Conservation (phyloP, 2,797 vertebrate species). For the Hephaestus fuliginosus region DNA sequence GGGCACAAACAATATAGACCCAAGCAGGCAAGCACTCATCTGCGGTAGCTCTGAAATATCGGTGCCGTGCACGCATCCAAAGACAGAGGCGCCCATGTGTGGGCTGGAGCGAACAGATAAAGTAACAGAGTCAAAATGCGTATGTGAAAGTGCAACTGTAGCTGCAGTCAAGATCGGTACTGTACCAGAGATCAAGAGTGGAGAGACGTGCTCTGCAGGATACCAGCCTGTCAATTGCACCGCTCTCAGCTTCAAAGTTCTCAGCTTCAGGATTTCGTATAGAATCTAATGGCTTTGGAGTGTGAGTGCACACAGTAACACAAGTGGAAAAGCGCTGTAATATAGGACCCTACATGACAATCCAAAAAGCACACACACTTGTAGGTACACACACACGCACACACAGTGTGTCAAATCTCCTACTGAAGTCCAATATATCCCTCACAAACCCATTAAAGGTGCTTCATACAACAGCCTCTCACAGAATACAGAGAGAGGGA, state of each 20-base stretch:
- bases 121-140: slow-evolving; percentile 71
- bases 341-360: slow-evolving; percentile 79
- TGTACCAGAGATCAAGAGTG: slow-evolving; percentile 71
- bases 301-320: slow-evolving; percentile 78
- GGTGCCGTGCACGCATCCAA: slow-evolving; percentile 22
- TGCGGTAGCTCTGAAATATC: slow-evolving; percentile 47
- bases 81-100: slow-evolving; percentile 57
- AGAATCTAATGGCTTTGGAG: slow-evolving; percentile 85
- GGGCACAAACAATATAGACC: slow-evolving; percentile 53
- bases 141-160: slow-evolving; percentile 72
- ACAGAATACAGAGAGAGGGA: slow-evolving; percentile 66
- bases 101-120: slow-evolving; percentile 71
- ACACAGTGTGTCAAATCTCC: slow-evolving; percentile 66
- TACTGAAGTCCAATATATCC: slow-evolving; percentile 79
- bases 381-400: slow-evolving; percentile 39
- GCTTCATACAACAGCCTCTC: slow-evolving; percentile 83
- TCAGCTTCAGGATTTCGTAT: slow-evolving; percentile 79
- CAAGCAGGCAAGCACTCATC: slow-evolving; percentile 40
- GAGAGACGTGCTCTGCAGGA: slow-evolving; percentile 73
- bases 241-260: slow-evolving; percentile 80
- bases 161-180: slow-evolving; percentile 63
- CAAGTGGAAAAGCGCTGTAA: slow-evolving; percentile 77
- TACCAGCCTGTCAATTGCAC: slow-evolving; percentile 76
- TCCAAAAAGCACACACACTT: slow-evolving; percentile 73
- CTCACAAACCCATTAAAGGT: slow-evolving; percentile 83